Conservation (phyloP, 2,797 vertebrate species). For the Propithecus deckenii region DNA sequence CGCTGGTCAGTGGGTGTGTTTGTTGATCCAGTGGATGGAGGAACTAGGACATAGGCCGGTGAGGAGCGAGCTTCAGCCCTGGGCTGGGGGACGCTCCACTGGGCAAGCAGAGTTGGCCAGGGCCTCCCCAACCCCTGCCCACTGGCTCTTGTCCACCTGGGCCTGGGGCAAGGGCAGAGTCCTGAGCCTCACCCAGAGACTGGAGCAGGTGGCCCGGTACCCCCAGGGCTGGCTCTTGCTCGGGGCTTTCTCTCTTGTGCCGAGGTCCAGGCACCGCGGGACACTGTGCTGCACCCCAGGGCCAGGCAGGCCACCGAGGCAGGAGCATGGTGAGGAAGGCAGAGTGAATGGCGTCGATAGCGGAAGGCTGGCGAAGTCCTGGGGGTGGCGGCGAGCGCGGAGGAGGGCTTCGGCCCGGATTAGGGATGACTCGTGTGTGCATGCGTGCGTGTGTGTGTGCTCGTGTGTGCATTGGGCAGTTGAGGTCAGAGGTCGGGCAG, state of each 20-base stretch:
- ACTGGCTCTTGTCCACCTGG: not conserved
- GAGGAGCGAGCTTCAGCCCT: not conserved
- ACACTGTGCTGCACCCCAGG: not conserved
- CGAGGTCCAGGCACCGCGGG: accelerated
- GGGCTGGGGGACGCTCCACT: not conserved
- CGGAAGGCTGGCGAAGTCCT: not conserved
- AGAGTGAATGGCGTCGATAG: too few species aligned
- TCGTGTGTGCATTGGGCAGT: too few species aligned
- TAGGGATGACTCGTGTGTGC: not conserved
- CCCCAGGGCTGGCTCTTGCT: not conserved
- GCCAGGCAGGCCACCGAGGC: accelerated
- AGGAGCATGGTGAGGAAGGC: not conserved
- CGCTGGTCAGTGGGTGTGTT: not conserved
- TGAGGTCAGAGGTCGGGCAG: not conserved
- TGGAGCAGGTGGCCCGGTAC: not conserved
- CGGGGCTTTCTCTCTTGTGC: not conserved
- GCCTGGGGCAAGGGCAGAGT: not conserved
- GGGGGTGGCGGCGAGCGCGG: too few species aligned
- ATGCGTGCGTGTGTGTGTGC: too few species aligned
- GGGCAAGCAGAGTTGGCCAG: too few species aligned
- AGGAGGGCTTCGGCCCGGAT: not conserved
- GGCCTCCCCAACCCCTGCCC: not conserved
- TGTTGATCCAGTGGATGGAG: not conserved
- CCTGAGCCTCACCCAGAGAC: not conserved
- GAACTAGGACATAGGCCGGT: not conserved